phyloP scores from a whole-genome alignment of 2,113 vertebrate genomes.

The Dasyurus viverrinus region DNA sequence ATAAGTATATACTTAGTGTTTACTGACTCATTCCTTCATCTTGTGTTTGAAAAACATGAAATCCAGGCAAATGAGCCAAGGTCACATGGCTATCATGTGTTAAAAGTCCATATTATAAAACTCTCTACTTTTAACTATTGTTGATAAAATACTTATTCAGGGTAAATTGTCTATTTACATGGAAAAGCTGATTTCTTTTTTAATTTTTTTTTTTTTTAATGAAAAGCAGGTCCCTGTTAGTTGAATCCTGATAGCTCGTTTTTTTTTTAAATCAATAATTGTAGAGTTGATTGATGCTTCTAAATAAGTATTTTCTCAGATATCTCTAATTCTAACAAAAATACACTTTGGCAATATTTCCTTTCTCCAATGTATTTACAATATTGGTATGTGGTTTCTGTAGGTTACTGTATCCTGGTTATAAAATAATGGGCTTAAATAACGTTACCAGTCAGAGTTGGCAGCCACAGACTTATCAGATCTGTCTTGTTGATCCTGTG shows the following conservation, averaged over 20 bases:
- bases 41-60: background rate
- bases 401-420: slow-evolving; percentile 96
- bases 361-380: background rate
- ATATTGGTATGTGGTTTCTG: slow-evolving; percentile 29
- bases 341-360: background rate
- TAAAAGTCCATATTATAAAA: background rate
- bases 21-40: background rate
- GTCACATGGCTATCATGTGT: background rate
- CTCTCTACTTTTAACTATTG: background rate
- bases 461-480: slow-evolving; percentile 97
- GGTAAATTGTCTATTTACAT: background rate
- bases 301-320: fast-evolving
- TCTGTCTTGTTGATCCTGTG: slow-evolving; percentile 94
- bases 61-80: background rate
- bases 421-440: slow-evolving; percentile 98
- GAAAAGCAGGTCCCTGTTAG: no score
- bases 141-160: background rate
- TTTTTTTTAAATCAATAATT: background rate
- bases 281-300: background rate
- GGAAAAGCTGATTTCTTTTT: background rate
- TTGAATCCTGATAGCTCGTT: background rate
- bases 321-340: fast-evolving
- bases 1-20: background rate
- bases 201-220: background rate
- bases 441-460: slow-evolving; percentile 97